Conservation (phyloP, 2,888 invertebrate species). For the Acheta domesticus region DNA sequence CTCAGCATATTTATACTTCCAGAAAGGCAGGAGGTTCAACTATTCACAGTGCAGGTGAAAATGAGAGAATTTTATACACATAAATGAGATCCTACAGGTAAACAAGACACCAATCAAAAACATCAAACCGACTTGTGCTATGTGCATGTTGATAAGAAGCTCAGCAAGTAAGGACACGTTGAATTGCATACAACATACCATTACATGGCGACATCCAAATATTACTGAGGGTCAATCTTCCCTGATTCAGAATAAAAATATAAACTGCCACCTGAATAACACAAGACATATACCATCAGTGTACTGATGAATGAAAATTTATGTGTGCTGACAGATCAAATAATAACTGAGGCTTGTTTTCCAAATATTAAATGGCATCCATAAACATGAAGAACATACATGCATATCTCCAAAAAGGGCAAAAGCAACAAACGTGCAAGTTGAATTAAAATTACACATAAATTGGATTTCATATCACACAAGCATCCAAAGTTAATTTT, state of each 20-base stretch:
- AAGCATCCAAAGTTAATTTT: no score
- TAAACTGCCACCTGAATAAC: slow-evolving; percentile 18
- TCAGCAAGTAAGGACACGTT: slow-evolving; percentile 3
- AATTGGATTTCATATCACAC: no score
- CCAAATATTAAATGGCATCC: no score
- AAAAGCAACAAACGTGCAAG: no score
- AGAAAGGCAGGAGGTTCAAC: neutral
- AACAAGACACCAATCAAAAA: neutral
- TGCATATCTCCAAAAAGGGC: no score
- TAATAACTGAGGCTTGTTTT: no score
- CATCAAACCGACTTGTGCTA: neutral
- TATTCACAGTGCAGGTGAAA: neutral
- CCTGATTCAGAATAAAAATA: slow-evolving; percentile 3
- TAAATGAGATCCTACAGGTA: neutral
- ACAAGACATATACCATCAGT: neutral
- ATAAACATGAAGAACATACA: no score
- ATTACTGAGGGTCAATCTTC: neutral
- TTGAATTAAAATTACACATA: no score
- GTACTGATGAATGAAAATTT: neutral
- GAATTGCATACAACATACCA: neutral
- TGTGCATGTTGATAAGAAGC: neutral
- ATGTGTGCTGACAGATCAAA: no score
- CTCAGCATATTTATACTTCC: neutral
- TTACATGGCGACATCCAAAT: slow-evolving; percentile 1
- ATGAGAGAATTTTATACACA: neutral